Base-by-base conservation (phyloP, 2,888 invertebrate species). In the Eristalis pertinax region DNA sequence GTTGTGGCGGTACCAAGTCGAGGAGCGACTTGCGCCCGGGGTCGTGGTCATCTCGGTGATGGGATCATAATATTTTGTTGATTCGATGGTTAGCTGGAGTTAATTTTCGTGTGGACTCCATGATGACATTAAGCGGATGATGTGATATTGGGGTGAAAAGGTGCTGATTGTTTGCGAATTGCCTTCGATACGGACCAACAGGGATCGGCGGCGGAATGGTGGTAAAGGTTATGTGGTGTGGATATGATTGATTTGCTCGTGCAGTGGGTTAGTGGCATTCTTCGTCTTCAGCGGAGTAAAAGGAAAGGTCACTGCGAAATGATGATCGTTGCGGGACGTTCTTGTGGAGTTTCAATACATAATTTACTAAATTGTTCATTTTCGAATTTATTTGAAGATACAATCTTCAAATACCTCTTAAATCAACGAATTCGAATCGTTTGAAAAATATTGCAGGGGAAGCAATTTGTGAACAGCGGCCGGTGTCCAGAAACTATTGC, bases 141-240 rank as follows among this genome's bases (percentile, higher is more conserved):
- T 83, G 78, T 86, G 86, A 83, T 83, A 87, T 83, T 72, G 86
- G 79, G 79, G 78, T 87, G 86, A 67, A 87, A 87, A 87, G 86
- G 83, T 87, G 86, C 74, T 79, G 83, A 87, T 83, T 79, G 83
- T 86, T 82, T 75, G 78, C 69, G 26, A 69, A 77, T 60, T 73
- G 56, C 63, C 50, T 50, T 19, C 50, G 7, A n/a, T 43, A n/a
- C 43, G 43, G 79, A 65, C 68, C 80, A 80, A 70, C 35, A 70
- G 64, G 75, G 64, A 69, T 74, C n/a, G 79, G 64, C 24, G 43
- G 50, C 19, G 8, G n/a, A 43, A 64, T 84, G 62, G n/a, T 62
- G 50, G n/a, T 62, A 80, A 79, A 84, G 84, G 84, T 84, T 38
- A 65, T n/a, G n/a, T 35, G 32, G 63, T 41, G 43, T 41, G 43